Percentiles rank a stretch among this genome's conserved stretches.
Evolutionary conservation across 2,113 vertebrate species (phyloP).

Genomic region (Sminthopsis crassicaudata): DNA sequence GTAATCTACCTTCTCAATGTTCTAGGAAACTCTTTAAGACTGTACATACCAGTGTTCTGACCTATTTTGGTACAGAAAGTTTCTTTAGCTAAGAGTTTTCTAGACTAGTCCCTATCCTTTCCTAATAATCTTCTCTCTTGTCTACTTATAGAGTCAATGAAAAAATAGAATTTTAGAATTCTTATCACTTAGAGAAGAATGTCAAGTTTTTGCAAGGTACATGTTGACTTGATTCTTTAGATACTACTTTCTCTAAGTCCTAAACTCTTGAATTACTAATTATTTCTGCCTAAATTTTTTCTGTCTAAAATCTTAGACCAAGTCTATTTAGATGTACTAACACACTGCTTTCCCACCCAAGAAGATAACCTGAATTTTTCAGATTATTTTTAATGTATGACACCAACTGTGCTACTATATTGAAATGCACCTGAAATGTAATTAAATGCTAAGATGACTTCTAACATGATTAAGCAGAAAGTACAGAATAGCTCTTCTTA

Average conservation of each 20-base stretch:
- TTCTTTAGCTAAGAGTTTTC: background rate
- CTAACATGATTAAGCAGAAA: slow-evolving; percentile 81
- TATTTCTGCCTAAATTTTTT: too few species aligned
- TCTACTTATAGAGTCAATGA: background rate
- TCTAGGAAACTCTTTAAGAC: background rate
- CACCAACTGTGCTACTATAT: slow-evolving; percentile 78
- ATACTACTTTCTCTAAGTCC: slow-evolving; percentile 55
- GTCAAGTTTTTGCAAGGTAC: slow-evolving; percentile 18
- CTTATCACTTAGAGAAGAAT: slow-evolving; percentile 11
- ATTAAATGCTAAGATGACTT: slow-evolving; percentile 81
- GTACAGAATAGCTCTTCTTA: slow-evolving; percentile 71
- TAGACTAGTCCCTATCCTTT: background rate
- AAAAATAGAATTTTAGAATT: background rate
- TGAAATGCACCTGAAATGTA: slow-evolving; percentile 80
- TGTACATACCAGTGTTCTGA: background rate
- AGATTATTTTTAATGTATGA: slow-evolving; percentile 82
- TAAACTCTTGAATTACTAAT: too few species aligned
- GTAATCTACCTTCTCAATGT: background rate
- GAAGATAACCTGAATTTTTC: slow-evolving; percentile 70
- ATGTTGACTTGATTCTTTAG: background rate
- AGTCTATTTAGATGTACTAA: slow-evolving; percentile 13
- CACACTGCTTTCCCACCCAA: background rate
- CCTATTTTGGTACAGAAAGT: background rate
- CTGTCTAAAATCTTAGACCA: slow-evolving; percentile 51
- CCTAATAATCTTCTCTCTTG: background rate